These are phyloP conservation scores for Hydrochoerus hydrochaeris DNA, from an alignment of 2,113 vertebrate genomes.

Conservation along the genomic window DNA sequence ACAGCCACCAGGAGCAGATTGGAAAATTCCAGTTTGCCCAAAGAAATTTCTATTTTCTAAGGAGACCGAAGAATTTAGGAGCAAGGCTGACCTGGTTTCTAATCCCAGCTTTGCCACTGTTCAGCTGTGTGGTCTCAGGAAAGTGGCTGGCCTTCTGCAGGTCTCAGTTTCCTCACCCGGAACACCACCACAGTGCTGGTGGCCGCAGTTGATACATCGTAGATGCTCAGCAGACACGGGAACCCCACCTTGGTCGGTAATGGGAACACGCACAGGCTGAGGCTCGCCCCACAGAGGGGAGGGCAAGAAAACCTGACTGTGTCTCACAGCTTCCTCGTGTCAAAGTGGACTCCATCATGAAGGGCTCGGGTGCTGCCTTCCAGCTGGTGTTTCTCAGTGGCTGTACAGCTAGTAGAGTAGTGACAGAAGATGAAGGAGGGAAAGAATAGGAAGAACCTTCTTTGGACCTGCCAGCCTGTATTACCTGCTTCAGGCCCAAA, in stretches of 20 bases:
- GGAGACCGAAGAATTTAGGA: neutral
- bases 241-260: neutral
- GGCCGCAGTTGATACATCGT: accelerated
- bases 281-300: neutral
- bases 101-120: neutral
- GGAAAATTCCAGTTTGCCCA: slow-evolving; percentile 31
- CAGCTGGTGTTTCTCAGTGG: neutral
- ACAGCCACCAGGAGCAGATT: neutral
- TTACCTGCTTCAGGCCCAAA: neutral
- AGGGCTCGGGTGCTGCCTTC: neutral
- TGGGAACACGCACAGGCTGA: neutral
- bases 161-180: neutral
- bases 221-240: neutral
- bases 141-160: neutral
- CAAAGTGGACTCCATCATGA: neutral
- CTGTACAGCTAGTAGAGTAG: neutral
- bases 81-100: neutral
- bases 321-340: neutral
- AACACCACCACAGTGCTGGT: too few relatives aligned
- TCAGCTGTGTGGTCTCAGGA: neutral
- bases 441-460: neutral
- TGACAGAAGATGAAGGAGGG: neutral
- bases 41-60: neutral
- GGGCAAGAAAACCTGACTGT: neutral
- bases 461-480: neutral